Evolutionary conservation across 1,140 invertebrate genomes (phyloP), one percentile per base, ranked within the genome.

Genomic region (Trissolcus basalis): DNA sequence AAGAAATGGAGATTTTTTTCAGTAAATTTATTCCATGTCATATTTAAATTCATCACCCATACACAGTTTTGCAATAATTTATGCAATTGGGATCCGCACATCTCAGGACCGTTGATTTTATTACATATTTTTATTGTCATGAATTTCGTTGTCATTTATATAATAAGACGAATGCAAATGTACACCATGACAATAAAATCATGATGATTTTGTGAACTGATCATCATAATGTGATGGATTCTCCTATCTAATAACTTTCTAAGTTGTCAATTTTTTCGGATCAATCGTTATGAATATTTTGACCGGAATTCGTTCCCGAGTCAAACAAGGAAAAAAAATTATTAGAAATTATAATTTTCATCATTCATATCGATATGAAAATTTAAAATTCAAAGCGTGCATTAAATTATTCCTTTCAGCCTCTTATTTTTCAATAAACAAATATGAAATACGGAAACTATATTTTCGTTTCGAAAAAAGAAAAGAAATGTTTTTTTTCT

Each of bases 341-440:
- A 69, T 69, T 60, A 54, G 41, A 69, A 69, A 69, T 60, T 69
- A 60, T 69, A 60, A 69, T 69, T 69, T 60, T 60, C 47, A 51
- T 59, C 51, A 68, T 51, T n/a, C 36, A 39, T 39, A 27, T 27
- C 6, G 19, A 27, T 27, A 27, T 27, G 2, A 27, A 27, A 27
- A 27, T 27, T 27, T 27, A 15, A 61, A 51, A 61, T 61, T 35
- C n/a, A 51, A 43, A 4, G 6, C 19, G 19, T 6, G 19, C 19
- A 27, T 1, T 27, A 27, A 27, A 27, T 6, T 27, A 27, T 3
- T 27, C 19, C 6, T 27, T 6, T 27, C 2, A 27, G 19, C 19
- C 6, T 27, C 19, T 27, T 27, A 27, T 27, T 27, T 27, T 27
- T 27, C 19, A 6, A 27, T 27, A 27, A 1, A 27, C 1, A 27